These are phyloP conservation scores for Saccopteryx bilineata DNA, from an alignment of 2,113 vertebrate genomes.

Conservation along the genomic window DNA sequence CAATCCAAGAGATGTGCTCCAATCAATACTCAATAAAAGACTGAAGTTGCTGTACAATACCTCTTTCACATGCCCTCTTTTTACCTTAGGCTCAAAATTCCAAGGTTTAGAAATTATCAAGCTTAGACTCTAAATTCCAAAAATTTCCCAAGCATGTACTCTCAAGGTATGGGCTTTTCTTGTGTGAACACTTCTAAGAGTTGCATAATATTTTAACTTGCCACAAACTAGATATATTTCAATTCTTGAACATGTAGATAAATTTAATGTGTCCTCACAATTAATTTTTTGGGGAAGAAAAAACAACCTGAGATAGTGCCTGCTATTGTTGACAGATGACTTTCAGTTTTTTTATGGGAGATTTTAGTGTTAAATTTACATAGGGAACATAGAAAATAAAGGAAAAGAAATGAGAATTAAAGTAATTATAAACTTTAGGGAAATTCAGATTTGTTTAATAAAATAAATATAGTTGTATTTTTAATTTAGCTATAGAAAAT, in stretches of 20 bases:
- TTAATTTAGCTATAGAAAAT: background rate
- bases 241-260: background rate
- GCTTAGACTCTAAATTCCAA: background rate
- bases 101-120: background rate
- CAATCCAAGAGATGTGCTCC: background rate
- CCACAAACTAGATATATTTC: background rate
- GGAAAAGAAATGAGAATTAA: background rate
- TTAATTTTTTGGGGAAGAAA: background rate
- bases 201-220: background rate
- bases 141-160: background rate
- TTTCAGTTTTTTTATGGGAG: background rate
- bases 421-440: background rate
- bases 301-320: background rate
- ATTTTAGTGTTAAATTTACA: background rate
- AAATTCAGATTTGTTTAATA: background rate
- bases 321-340: background rate
- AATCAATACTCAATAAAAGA: background rate
- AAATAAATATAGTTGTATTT: background rate
- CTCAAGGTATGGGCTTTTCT: background rate
- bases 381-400: background rate
- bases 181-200: accelerated
- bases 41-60: background rate
- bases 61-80: background rate
- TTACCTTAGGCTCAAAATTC: background rate
- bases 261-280: background rate